A percentile compares a stretch with the other conserved stretches of the same genome.
These are phyloP conservation scores for Notothenia rossii DNA, from an alignment of 2,113 vertebrate genomes.

Conservation along the genomic window DNA sequence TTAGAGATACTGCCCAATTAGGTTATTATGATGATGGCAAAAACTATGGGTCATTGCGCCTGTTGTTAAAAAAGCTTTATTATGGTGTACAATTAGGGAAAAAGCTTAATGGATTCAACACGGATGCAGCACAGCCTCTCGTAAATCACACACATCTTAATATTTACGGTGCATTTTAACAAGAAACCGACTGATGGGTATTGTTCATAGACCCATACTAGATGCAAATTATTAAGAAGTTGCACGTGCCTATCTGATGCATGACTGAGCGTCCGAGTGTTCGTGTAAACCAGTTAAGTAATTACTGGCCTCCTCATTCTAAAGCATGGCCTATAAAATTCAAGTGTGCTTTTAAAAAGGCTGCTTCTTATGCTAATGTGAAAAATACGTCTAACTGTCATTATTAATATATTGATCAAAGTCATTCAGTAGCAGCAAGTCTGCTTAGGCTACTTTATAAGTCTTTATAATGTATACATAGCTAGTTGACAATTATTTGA, in stretches of 20 bases:
- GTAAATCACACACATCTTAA: not conserved
- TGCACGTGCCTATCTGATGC: not conserved
- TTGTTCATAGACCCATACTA: not conserved
- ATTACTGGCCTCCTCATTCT: not conserved
- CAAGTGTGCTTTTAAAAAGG: not conserved
- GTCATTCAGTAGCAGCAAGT: conserved; percentile 5
- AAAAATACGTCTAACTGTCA: not conserved
- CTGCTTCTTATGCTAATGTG: not conserved
- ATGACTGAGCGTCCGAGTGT: conserved; percentile 4
- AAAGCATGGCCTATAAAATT: not conserved
- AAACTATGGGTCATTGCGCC: conserved; percentile 8
- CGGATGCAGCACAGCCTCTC: not conserved
- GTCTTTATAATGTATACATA: not conserved
- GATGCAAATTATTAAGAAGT: conserved; percentile 14
- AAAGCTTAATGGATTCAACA: not conserved
- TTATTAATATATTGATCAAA: not conserved
- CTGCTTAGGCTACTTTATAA: not conserved
- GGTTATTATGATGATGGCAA: conserved; percentile 40
- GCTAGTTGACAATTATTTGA: not conserved
- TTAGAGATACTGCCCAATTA: conserved; percentile 57
- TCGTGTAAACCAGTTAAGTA: not conserved
- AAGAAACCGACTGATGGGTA: not conserved
- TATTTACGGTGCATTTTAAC: conserved; percentile 6
- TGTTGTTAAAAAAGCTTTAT: conserved; percentile 22
- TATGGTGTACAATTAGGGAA: conserved; percentile 9